Evolutionary conservation across 2,888 invertebrate genomes (phyloP).

Genomic region (Oscheius onirici): DNA sequence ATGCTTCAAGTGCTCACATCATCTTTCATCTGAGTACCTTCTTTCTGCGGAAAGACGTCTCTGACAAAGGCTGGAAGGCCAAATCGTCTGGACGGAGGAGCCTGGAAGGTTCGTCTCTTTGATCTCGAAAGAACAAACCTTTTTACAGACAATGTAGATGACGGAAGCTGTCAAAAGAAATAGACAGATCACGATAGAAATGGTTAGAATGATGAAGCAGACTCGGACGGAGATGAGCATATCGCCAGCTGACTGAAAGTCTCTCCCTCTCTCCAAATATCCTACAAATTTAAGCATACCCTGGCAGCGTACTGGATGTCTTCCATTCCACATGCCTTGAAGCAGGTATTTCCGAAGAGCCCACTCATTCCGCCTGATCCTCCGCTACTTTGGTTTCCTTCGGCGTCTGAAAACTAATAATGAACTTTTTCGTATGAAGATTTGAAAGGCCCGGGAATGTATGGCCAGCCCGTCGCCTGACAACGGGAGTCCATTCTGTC

Average conservation of each 20-base stretch:
- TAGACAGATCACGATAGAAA: conserved; percentile 45
- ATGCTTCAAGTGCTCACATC: conserved; percentile 16
- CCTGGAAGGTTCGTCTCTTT: conserved; percentile 1
- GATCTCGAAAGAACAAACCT: conserved; percentile 3
- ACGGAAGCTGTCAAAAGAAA: conserved; percentile 46
- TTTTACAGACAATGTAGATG: conserved; percentile 40
- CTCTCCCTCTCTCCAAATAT: not conserved
- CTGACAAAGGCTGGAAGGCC: conserved; percentile 32
- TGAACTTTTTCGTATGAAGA: not conserved
- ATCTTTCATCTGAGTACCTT: conserved; percentile 10
- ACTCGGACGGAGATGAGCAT: conserved; percentile 60
- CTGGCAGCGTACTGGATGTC: conserved; percentile 68
- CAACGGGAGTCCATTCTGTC: not conserved
- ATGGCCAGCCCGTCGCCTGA: not conserved
- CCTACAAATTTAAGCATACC: conserved; percentile 38
- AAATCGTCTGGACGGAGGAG: conserved; percentile 27
- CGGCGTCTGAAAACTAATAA: conserved; percentile 18
- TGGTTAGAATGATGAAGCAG: conserved; percentile 53
- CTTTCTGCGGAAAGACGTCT: conserved; percentile 31
- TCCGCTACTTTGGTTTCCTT: conserved; percentile 2
- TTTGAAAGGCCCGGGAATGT: not conserved
- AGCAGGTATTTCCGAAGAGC: conserved; percentile 59
- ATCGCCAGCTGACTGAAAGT: conserved; percentile 68
- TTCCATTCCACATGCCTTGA: conserved; percentile 69
- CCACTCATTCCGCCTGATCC: conserved; percentile 18